Base-by-base conservation (phyloP, 2,797 vertebrate genomes). In the Xenentodon cancila region DNA sequence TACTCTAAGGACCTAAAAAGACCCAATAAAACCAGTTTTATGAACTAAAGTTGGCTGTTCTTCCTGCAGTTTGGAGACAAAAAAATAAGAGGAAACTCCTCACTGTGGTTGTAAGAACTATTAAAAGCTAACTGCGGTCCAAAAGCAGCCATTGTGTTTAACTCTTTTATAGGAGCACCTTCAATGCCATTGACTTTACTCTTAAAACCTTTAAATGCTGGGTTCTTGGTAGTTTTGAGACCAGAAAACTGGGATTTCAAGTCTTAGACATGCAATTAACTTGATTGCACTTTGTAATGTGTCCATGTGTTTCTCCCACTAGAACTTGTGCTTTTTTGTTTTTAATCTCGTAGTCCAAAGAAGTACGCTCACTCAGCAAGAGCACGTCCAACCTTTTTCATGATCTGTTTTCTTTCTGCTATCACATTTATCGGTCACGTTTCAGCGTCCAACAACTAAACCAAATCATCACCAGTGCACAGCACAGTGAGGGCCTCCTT, bases 401-500 rank as follows among this genome's bases (percentile, higher is more conserved):
- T 53, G 9, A 48, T 2, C 13, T 22, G 20, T 64, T 60, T 53
- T 61, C 51, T 47, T 57, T 63, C 63, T 27, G 44, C 60, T 54
- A 55, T 68, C 65, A 60, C 62, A 65, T 59, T 53, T 9, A 17
- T 50, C 60, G 20, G 59, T 40, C 37, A 15, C 16, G 64, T 63
- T 75, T 65, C 15, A 16, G 59, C 54, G 19, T 37, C 34, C 12
- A 9, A 37, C 21, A 32, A 19, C 34, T 13, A 37, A 37, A 37
- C 34, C 9, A 37, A 37, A 37, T 37, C 37, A 15, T 15, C 32
- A n/a, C 43, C 66, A 68, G 66, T 16, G 37, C 37, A 37, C 32
- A 22, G 59, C 56, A 52, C 61, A 25, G 53, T 53, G 48, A 55
- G 70, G 12, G 66, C 63, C 65, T 69, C 64, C 15, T 25, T 59